Base-by-base conservation (phyloP, 2,888 invertebrate species). In the Syrphus vitripennis region DNA sequence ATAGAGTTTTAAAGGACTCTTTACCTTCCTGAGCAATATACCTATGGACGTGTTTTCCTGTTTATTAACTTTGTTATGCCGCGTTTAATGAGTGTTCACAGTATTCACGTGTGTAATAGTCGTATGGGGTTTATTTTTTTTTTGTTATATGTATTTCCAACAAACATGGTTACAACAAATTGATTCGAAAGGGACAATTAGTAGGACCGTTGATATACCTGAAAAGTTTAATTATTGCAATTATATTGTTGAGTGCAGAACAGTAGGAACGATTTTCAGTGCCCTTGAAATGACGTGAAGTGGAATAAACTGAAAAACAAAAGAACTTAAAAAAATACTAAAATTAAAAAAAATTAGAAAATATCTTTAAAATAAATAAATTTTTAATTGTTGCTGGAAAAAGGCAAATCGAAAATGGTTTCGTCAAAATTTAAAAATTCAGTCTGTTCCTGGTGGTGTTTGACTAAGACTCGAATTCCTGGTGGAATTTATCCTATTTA, bases 61-160 rank as follows among this genome's bases (percentile, higher is more conserved):
- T 63, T 79, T 79, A 75, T 83, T 70, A 79, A 83, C 63, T 83
- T 79, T 75, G 79, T 83, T 79, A 63, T 61, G 61, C 69, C 40
- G 69, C 48, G 55, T 48, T 78, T 75, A 65, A 79, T 79, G 79
- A 77, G 42, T 67, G 34, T 48, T 42, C 26, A 42, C 5, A 24
- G 10, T 48, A 40, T 70, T 71, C 75, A 75, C 63, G 75, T 75
- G 70, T 63, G 63, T 34, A 63, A 69, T 40, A 59, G 63, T 16
- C 29, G 26, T 50, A 50, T 12, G 3, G 19, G 26, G 42, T 50
- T 50, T 19, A 53, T 50, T 50, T 19, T 21, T 14, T 63, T 31
- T 14, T 29, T 16, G 24, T 7, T 50, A 12, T 55, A 24, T 50
- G 42, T 45, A 14, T 29, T 37, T 48, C 55, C 34, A 29, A 45